Percentiles rank a stretch among this genome's conserved stretches.
phyloP scores from a whole-genome alignment of 2,888 invertebrate species.

The Mamestra brassicae region DNA sequence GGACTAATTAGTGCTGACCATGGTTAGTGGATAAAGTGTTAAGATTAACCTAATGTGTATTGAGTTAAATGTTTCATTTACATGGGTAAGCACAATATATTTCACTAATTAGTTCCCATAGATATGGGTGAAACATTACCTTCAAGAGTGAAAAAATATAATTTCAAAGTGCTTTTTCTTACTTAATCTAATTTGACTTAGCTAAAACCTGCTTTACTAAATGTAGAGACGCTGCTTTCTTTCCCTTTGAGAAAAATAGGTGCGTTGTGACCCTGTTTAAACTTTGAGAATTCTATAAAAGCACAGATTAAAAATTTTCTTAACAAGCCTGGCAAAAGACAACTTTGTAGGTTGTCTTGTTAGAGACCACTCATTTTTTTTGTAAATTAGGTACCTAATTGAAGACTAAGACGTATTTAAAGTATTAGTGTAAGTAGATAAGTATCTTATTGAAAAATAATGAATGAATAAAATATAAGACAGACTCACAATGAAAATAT shows the following conservation, averaged over 20 bases:
- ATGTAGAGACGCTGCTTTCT: too few species aligned
- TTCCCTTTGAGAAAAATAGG: too few species aligned
- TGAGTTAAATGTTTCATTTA: constrained; percentile 35
- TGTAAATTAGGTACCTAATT: neutral
- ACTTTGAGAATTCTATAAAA: too few species aligned
- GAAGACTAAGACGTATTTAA: neutral
- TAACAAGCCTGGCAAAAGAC: too few species aligned
- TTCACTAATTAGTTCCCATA: constrained; percentile 35
- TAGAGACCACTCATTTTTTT: neutral
- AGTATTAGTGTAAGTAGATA: neutral
- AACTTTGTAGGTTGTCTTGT: too few species aligned
- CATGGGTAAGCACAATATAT: constrained; percentile 34
- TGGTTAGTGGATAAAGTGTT: constrained; percentile 47
- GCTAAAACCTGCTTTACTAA: too few species aligned
- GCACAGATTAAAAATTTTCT: too few species aligned
- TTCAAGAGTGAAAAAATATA: neutral
- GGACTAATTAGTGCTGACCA: constrained; percentile 55
- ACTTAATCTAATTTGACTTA: too few species aligned
- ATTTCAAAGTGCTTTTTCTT: neutral
- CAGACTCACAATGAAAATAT: neutral
- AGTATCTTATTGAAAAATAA: neutral
- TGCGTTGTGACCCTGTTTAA: too few species aligned
- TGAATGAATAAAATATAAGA: neutral
- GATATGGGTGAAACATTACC: neutral
- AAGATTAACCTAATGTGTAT: constrained; percentile 49